phyloP scores from a whole-genome alignment of 2,113 vertebrate genomes.

The Coptodon rendalli region DNA sequence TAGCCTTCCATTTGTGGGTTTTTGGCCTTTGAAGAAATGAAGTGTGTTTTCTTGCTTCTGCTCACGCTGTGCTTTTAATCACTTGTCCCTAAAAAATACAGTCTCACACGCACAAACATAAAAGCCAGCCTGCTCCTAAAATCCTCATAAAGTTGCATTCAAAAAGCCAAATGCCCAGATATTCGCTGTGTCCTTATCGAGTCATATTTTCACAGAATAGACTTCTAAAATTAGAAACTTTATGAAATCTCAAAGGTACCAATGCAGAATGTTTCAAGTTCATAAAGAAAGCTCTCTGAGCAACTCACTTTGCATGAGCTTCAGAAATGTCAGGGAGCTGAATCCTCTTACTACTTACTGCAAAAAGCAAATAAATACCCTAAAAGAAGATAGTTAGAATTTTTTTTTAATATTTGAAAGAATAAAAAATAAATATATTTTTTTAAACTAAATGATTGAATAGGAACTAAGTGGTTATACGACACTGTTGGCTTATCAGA shows the following conservation, averaged over 20 bases:
- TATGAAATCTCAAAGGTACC: not conserved
- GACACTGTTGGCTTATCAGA: not conserved
- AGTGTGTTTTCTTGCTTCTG: slow-evolving; percentile 3
- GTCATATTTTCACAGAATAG: not conserved
- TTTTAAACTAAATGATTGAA: not conserved
- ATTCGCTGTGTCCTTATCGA: not conserved
- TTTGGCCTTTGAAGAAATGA: slow-evolving; percentile 30
- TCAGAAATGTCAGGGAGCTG: not conserved
- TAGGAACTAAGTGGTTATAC: not conserved
- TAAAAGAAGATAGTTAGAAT: not conserved
- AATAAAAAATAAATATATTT: not conserved
- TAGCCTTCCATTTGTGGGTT: not conserved
- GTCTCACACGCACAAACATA: not conserved
- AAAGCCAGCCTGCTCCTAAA: not conserved
- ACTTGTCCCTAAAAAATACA: not conserved
- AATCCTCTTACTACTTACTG: not conserved
- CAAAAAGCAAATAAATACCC: not conserved
- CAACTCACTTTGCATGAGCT: not conserved
- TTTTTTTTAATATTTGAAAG: not conserved
- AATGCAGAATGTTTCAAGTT: not conserved
- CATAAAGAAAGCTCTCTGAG: not conserved
- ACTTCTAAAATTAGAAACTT: slow-evolving; percentile 2
- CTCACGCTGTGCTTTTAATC: slow-evolving; percentile 1
- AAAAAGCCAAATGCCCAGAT: not conserved
- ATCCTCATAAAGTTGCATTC: not conserved